Base-by-base conservation (phyloP, 2,888 invertebrate species). In the Calameuta filiformis region DNA sequence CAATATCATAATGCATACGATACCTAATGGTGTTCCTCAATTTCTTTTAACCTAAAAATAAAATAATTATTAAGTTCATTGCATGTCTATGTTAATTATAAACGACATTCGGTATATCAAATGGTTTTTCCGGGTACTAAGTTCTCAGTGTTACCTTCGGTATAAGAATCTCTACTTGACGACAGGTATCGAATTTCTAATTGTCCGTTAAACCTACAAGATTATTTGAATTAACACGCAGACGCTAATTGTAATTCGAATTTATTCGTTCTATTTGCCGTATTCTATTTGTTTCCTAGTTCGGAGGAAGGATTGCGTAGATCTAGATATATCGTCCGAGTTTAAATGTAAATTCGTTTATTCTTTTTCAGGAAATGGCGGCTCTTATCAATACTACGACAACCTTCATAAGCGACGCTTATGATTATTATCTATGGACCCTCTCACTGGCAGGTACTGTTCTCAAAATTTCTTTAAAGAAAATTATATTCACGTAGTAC, bases 371-470 rank as follows among this genome's bases (percentile, higher is more conserved):
- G 91, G 86, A 86, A 86, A 91, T 91, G 91, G 90, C 91, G 85
- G 83, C 73, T 78, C 77, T 92, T 79, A 85, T 92, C 80, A 92
- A 92, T 87, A 89, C 91, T 75, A 91, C 92, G 78, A 85, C 90
- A 75, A 88, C 87, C 77, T 81, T 92, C 30, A 83, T 92, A 37
- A 87, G 85, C 80, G 90, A 92, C 75, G 90, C 89, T 69, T 96
- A 95, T 86, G 94, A 95, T 83, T 96, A 95, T 89, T 96, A 96
- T 88, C 89, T 95, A 84, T 96, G 96, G 96, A 95, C 96, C 1
- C 91, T 96, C 83, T 96, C 96, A 79, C 92, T 96, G 79, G 95
- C 96, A 92, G 96, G 96, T 96, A 92, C 93, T 73, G 30, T 34
- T 56, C 30, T 37, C 4, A 75, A 40, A 30, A 37, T 68, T 68